phyloP scores from a whole-genome alignment of 2,888 invertebrate species.

The Oeneis ivallda region DNA sequence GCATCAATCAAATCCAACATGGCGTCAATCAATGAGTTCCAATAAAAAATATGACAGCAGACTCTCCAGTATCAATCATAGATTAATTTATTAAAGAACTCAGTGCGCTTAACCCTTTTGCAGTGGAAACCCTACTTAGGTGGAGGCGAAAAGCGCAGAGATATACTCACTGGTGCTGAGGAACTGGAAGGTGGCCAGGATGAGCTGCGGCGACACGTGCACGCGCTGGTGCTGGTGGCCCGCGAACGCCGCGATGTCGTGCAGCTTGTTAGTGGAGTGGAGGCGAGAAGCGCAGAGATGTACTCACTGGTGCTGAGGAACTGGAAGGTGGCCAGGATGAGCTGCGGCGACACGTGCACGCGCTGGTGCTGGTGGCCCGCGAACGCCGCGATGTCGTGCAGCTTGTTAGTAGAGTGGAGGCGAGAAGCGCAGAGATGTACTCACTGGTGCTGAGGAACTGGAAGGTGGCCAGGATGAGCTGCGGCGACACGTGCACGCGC shows the following conservation, averaged over 20 bases:
- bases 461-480: slow-evolving; percentile 95
- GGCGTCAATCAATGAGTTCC: no score
- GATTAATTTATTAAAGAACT: no score
- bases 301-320: slow-evolving; percentile 95
- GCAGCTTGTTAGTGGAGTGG: no score
- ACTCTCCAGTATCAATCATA: no score
- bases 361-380: slow-evolving; percentile 91
- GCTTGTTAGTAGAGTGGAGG: no score
- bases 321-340: slow-evolving; percentile 96
- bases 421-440: slow-evolving; percentile 47
- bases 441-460: slow-evolving; percentile 97
- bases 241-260: slow-evolving; percentile 93
- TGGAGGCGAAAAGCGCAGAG: background rate
- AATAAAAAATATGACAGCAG: no score
- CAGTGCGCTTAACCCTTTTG: no score
- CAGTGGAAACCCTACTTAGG: no score
- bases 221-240: slow-evolving; percentile 90
- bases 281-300: background rate
- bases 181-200: slow-evolving; percentile 97
- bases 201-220: slow-evolving; percentile 95
- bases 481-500: slow-evolving; percentile 93
- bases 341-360: slow-evolving; percentile 94
- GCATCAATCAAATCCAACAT: no score
- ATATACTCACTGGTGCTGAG: slow-evolving; percentile 91
- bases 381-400: slow-evolving; percentile 93